Conservation (phyloP, 2,888 invertebrate species). For the Aelia acuminata region DNA sequence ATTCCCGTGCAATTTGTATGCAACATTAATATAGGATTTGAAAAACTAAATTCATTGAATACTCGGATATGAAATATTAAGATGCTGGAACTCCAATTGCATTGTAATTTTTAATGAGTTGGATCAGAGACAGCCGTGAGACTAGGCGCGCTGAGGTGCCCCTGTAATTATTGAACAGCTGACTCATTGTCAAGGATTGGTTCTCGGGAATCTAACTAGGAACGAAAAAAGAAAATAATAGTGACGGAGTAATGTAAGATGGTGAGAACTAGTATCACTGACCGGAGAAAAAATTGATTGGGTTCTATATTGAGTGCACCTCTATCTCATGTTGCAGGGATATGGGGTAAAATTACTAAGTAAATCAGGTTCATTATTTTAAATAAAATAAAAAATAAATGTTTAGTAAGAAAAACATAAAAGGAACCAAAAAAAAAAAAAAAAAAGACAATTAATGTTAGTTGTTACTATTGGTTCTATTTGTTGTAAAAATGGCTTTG, state of each 20-base stretch:
- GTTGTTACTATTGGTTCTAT: too few species aligned
- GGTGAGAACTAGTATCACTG: background rate
- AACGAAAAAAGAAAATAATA: background rate
- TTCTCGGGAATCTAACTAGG: background rate
- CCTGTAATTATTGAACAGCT: slow-evolving; percentile 7
- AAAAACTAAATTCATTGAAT: background rate
- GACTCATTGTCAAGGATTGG: background rate
- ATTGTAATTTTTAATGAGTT: background rate
- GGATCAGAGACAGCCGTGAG: background rate
- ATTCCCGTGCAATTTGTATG: too few species aligned
- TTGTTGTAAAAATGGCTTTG: too few species aligned
- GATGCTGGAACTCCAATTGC: background rate
- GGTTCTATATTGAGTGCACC: background rate
- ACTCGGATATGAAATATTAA: background rate
- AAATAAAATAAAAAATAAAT: too few species aligned
- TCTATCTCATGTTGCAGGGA: background rate
- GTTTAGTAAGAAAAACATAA: too few species aligned
- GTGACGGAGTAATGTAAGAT: background rate
- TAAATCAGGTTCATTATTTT: too few species aligned
- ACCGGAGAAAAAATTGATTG: background rate
- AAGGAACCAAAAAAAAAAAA: too few species aligned
- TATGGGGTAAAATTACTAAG: background rate
- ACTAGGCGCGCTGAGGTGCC: background rate
- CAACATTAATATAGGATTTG: too few species aligned
- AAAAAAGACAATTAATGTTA: too few species aligned